phyloP scores from a whole-genome alignment of 2,797 vertebrate genomes.

The Buphagus erythrorhynchus region DNA sequence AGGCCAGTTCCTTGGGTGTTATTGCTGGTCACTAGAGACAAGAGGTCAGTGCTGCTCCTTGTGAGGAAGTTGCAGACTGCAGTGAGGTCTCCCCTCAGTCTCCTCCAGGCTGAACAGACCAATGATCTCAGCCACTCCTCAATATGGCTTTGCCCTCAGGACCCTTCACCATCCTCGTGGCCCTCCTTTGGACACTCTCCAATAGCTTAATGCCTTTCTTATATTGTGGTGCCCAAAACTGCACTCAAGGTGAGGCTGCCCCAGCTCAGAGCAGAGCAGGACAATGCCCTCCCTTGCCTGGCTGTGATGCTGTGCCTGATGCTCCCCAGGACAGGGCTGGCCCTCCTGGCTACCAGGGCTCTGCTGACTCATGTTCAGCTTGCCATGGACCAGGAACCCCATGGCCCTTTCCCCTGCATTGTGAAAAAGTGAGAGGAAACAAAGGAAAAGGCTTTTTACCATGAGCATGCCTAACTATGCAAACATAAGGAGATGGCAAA shows the following conservation, averaged over 20 bases:
- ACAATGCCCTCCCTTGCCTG: rapidly evolving
- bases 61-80: neutral
- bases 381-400: rapidly evolving
- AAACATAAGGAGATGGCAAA: neutral
- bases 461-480: neutral
- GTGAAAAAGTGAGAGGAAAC: neutral
- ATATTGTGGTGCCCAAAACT: neutral
- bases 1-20: neutral
- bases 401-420: neutral
- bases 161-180: rapidly evolving
- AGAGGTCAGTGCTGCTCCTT: neutral
- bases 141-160: rapidly evolving
- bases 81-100: neutral
- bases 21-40: neutral
- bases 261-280: rapidly evolving
- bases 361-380: neutral
- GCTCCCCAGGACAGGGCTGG: rapidly evolving
- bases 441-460: neutral
- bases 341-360: neutral
- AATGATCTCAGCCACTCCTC: neutral
- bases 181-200: neutral
- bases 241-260: rapidly evolving
- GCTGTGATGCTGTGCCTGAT: rapidly evolving
- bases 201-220: neutral
- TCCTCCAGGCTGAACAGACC: neutral